Conservation (phyloP, 1,140 invertebrate genomes). For the Bradynema listronoti region DNA sequence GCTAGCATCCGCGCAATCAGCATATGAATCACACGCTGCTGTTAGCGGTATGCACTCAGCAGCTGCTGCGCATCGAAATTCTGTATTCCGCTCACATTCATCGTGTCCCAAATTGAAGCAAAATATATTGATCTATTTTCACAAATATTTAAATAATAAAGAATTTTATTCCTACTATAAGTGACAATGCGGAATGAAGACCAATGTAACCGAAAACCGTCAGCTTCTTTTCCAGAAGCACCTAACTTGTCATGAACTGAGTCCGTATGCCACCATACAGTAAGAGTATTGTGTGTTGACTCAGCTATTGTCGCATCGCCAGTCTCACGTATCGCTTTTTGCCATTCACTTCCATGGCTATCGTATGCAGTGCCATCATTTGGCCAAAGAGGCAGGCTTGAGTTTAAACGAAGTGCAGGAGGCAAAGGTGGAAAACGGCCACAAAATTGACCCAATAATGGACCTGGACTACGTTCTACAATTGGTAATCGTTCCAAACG, state of each 20-base stretch:
- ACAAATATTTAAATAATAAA: conserved; percentile 7
- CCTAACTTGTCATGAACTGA: conserved; percentile 6
- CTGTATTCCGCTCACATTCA: conserved; percentile 1
- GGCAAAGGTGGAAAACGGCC: conserved; percentile 11
- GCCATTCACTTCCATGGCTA: too few relatives aligned
- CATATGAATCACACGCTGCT: conserved; percentile 26
- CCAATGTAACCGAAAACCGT: conserved; percentile 28
- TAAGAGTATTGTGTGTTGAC: conserved; percentile 23
- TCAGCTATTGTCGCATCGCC: too few relatives aligned
- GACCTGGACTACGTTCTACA: conserved; percentile 14
- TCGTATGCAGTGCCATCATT: too few relatives aligned
- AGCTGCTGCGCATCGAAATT: neutral
- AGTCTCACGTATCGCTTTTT: too few relatives aligned
- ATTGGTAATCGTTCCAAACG: conserved; percentile 15
- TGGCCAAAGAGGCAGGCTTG: too few relatives aligned
- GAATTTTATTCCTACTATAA: neutral
- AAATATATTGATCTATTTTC: conserved; percentile 10
- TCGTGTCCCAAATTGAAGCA: neutral
- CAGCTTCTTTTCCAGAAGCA: neutral
- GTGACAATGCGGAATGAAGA: conserved; percentile 1
- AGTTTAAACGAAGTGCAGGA: neutral
- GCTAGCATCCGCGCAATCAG: conserved; percentile 23
- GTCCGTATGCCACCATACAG: conserved; percentile 31
- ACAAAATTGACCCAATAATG: conserved; percentile 25
- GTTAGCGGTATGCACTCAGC: conserved; percentile 23